phyloP scores from a whole-genome alignment of 2,113 vertebrate genomes.

The Ivindomyrus marchei region DNA sequence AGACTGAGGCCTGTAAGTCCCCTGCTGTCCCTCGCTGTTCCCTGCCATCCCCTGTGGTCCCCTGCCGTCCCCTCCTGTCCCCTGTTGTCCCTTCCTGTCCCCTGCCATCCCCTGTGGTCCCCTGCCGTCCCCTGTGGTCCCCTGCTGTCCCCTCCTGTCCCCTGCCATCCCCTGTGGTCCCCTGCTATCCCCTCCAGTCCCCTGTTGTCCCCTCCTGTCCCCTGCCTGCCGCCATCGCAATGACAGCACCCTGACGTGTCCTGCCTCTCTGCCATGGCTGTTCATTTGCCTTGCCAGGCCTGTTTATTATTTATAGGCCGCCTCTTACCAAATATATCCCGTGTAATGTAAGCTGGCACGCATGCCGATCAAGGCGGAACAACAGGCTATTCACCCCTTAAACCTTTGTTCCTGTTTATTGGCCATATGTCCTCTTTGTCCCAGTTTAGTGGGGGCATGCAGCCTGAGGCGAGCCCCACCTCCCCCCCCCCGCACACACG shows the following conservation, averaged over 20 bases:
- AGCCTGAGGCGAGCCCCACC: background rate
- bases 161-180: background rate
- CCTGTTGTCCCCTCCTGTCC: background rate
- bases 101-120: background rate
- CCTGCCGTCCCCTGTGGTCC: background rate
- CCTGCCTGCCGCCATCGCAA: background rate
- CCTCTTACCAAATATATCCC: background rate
- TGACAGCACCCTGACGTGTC: background rate
- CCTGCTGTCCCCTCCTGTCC: background rate
- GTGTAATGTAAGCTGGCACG: background rate
- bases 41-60: background rate
- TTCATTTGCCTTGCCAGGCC: background rate
- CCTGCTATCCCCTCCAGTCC: background rate
- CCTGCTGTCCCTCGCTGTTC: background rate
- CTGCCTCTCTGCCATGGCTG: background rate
- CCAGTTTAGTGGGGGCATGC: background rate
- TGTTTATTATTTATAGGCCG: background rate
- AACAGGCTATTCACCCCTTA: background rate
- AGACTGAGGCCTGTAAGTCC: background rate
- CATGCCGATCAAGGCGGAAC: background rate
- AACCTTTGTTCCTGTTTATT: slow-evolving; percentile 17
- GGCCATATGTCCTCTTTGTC: slow-evolving; percentile 6
- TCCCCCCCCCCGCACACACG: background rate
- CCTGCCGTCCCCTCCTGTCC: background rate
- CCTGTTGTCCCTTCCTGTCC: background rate